These are phyloP conservation scores for Limnodromus scolopaceus DNA, from an alignment of 2,797 vertebrate genomes.

Conservation along the genomic window DNA sequence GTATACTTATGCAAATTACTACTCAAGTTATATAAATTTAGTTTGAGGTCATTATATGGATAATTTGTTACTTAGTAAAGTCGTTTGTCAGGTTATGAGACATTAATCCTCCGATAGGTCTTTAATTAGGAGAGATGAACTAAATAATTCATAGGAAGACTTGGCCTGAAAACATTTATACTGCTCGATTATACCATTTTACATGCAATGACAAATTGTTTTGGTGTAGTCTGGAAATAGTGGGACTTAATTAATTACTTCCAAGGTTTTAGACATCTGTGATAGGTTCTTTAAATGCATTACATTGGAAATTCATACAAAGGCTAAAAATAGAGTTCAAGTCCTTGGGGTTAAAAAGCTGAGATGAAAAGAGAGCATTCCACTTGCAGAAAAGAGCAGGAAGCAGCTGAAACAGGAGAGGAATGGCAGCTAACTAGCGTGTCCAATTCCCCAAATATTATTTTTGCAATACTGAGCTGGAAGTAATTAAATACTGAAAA, in stretches of 20 bases:
- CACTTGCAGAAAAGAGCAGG: not conserved
- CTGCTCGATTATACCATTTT: slow-evolving; percentile 79
- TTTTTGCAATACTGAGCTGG: slow-evolving; percentile 12
- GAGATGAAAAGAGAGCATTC: slow-evolving; percentile 1
- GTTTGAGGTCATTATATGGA: slow-evolving; percentile 78
- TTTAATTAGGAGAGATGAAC: slow-evolving; percentile 82
- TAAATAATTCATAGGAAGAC: slow-evolving; percentile 82
- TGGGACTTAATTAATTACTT: slow-evolving; percentile 80
- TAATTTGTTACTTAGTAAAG: slow-evolving; percentile 83
- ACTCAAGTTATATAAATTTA: slow-evolving; percentile 73
- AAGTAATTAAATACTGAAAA: slow-evolving; percentile 13
- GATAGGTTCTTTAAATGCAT: slow-evolving; percentile 73
- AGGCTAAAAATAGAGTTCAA: slow-evolving; percentile 76
- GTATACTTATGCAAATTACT: slow-evolving; percentile 60
- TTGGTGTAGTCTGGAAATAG: slow-evolving; percentile 79
- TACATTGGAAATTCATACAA: slow-evolving; percentile 73
- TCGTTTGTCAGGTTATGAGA: slow-evolving; percentile 79
- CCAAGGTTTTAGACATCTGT: slow-evolving; percentile 77
- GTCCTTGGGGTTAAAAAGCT: slow-evolving; percentile 64
- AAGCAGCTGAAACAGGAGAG: not conserved
- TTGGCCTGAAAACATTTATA: slow-evolving; percentile 81
- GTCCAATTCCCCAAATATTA: not conserved
- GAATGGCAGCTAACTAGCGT: not conserved
- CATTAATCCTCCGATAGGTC: slow-evolving; percentile 80
- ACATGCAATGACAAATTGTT: slow-evolving; percentile 81